phyloP scores from a whole-genome alignment of 1,140 invertebrate species.

The Artemia franciscana region DNA sequence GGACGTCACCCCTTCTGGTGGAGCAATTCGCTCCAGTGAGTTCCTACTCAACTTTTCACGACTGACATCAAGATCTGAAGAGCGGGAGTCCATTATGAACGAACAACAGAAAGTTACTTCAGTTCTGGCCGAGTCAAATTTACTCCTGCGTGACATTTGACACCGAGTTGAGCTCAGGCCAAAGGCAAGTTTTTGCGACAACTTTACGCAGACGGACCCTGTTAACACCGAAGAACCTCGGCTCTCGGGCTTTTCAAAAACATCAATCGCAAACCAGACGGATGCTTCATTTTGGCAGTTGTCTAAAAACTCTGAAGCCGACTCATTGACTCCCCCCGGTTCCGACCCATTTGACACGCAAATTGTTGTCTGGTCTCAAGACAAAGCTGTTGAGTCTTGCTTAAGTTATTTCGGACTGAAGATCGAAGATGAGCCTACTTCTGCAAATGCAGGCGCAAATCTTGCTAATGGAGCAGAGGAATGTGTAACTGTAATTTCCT shows the following conservation, averaged over 20 bases:
- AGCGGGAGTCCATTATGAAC: not conserved
- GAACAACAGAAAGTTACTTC: not conserved
- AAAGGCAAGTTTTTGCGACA: not conserved
- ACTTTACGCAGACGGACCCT: not conserved
- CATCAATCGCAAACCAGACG: not conserved
- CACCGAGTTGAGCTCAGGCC: no score
- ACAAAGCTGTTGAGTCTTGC: not conserved
- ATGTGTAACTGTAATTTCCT: not conserved
- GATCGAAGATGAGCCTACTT: not conserved
- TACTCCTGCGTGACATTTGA: not conserved
- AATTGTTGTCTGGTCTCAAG: not conserved
- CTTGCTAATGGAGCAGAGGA: not conserved
- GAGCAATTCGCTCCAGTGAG: not conserved
- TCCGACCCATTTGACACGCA: not conserved
- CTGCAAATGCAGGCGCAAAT: not conserved
- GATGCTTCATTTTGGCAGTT: not conserved
- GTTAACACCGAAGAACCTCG: no score
- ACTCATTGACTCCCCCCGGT: not conserved
- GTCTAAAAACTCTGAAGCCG: not conserved
- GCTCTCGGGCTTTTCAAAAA: no score
- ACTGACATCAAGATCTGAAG: not conserved
- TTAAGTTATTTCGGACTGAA: not conserved
- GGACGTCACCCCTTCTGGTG: not conserved
- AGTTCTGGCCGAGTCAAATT: not conserved
- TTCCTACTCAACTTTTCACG: not conserved